Conservation (phyloP, 2,797 vertebrate genomes). For the Halcyon smyrnensis region DNA sequence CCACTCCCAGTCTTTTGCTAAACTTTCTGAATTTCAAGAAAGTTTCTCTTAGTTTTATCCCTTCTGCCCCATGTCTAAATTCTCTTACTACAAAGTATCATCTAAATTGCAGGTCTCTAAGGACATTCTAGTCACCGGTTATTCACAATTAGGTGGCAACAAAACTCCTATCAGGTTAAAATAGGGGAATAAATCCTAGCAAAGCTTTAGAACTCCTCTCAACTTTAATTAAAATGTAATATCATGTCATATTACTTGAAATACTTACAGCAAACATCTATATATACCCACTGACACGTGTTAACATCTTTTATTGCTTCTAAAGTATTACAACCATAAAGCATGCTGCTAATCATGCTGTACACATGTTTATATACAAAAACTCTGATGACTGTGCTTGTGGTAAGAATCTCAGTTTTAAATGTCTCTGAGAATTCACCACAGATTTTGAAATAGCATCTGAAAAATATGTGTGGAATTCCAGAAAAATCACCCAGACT, state of each 20-base stretch:
- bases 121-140: not conserved
- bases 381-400: not conserved
- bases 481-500: not conserved
- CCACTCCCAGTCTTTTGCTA: not conserved
- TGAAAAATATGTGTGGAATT: not conserved
- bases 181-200: not conserved
- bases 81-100: not conserved
- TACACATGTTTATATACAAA: not conserved
- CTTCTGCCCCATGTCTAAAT: not conserved
- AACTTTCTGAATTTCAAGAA: not conserved
- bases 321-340: not conserved
- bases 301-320: constrained; percentile 43
- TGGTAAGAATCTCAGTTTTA: constrained; percentile 39
- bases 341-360: not conserved
- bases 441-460: constrained; percentile 6
- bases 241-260: constrained; percentile 22
- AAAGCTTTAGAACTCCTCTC: constrained; percentile 1
- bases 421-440: constrained; percentile 2
- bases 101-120: not conserved
- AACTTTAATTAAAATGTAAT: constrained; percentile 54
- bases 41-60: not conserved
- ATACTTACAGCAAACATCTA: constrained; percentile 35
- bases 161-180: not conserved
- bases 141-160: not conserved
- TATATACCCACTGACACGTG: constrained; percentile 19